Evolutionary conservation across 2,113 vertebrate genomes (phyloP).

Genomic region (Gopherus evgoodei): DNA sequence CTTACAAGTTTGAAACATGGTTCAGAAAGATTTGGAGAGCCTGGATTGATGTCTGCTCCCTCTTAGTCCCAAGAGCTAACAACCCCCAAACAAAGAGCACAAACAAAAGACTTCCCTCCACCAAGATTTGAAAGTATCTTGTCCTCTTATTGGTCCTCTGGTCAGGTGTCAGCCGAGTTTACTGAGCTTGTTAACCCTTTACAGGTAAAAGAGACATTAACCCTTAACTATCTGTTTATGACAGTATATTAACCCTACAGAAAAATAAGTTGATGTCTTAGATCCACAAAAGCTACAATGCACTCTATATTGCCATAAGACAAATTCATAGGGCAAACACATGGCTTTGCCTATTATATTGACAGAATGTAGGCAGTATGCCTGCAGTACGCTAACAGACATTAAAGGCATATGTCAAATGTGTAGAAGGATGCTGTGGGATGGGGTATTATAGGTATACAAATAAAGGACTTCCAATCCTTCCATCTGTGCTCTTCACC

Average conservation of each 20-base stretch:
- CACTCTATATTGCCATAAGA: background rate
- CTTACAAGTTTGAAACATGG: too few relatives aligned
- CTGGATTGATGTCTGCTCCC: too few relatives aligned
- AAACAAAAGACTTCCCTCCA: too few relatives aligned
- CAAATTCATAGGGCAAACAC: background rate
- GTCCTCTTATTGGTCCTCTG: too few relatives aligned
- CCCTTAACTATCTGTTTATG: too few relatives aligned
- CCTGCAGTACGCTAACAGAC: background rate
- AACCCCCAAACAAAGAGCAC: too few relatives aligned
- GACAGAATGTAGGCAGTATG: background rate
- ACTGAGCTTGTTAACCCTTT: too few relatives aligned
- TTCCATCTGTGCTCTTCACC: background rate
- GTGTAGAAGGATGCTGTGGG: background rate
- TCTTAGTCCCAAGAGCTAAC: too few relatives aligned
- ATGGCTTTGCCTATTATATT: constrained; percentile 27
- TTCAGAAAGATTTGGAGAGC: too few relatives aligned
- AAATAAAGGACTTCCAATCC: background rate
- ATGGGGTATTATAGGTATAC: background rate
- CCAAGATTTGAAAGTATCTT: too few relatives aligned
- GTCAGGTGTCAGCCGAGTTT: too few relatives aligned
- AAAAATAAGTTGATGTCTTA: background rate
- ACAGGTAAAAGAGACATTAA: too few relatives aligned
- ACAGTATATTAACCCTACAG: background rate
- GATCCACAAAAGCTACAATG: background rate
- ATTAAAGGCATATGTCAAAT: background rate